phyloP scores from a whole-genome alignment of 2,888 invertebrate species.

The Sarcophaga caerulescens region DNA sequence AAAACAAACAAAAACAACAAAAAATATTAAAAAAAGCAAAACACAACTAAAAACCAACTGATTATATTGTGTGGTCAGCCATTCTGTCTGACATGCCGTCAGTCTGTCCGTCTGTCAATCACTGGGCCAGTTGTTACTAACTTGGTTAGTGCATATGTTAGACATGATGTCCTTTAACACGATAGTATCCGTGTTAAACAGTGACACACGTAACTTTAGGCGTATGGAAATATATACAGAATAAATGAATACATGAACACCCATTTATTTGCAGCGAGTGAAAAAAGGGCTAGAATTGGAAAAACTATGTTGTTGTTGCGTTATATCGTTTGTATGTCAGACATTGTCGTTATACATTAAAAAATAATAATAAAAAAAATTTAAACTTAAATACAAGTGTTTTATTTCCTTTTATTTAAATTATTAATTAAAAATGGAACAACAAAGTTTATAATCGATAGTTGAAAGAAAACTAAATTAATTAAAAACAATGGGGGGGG shows the following conservation, averaged over 20 bases:
- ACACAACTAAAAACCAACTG: constrained; percentile 8
- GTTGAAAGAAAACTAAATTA: constrained; percentile 3
- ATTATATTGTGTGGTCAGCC: not conserved
- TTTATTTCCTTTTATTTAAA: constrained; percentile 6
- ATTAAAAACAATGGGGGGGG: not conserved
- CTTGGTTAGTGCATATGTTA: not conserved
- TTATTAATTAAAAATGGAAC: not conserved
- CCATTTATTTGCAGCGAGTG: not conserved
- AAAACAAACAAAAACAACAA: not conserved
- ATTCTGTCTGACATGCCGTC: not conserved
- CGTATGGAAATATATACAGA: constrained; percentile 24
- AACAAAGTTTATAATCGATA: not conserved
- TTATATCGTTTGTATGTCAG: no score
- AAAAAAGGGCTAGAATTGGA: not conserved
- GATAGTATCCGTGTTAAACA: not conserved
- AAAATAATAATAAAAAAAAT: no score
- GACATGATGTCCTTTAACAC: constrained; percentile 36
- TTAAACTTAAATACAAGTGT: not conserved
- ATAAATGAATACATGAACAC: not conserved
- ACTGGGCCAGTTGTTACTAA: not conserved
- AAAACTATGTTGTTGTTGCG: not conserved
- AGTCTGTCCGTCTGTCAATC: not conserved
- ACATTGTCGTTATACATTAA: no score
- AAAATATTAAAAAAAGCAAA: not conserved
- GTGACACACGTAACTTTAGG: constrained; percentile 9